Evolutionary conservation across 2,888 invertebrate genomes (phyloP).

Genomic region (Cetonia aurata): DNA sequence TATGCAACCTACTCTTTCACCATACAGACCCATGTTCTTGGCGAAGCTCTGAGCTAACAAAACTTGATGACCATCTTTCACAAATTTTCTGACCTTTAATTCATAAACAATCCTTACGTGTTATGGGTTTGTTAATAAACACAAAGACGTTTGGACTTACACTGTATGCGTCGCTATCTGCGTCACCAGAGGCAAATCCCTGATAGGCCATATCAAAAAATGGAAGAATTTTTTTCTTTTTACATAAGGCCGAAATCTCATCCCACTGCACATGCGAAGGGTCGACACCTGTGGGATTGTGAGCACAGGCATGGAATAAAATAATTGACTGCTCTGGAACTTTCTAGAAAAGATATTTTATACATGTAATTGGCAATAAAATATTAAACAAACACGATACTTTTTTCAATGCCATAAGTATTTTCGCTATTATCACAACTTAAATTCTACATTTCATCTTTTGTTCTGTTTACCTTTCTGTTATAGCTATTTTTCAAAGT

Average conservation of each 20-base stretch:
- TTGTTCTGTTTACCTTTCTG: not conserved
- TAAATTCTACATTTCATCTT: too few species aligned
- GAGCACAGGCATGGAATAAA: slow-evolving; percentile 96
- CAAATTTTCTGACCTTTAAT: slow-evolving; percentile 79
- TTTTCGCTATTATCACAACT: not conserved
- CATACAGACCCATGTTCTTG: slow-evolving; percentile 95
- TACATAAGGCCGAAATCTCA: slow-evolving; percentile 85
- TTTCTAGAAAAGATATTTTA: slow-evolving; percentile 74
- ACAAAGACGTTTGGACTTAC: slow-evolving; percentile 59
- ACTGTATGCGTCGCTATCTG: slow-evolving; percentile 89
- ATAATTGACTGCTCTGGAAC: slow-evolving; percentile 93
- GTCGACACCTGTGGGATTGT: slow-evolving; percentile 98
- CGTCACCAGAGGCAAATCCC: slow-evolving; percentile 92
- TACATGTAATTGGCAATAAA: too few species aligned
- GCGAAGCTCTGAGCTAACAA: slow-evolving; percentile 95
- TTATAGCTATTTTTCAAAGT: too few species aligned
- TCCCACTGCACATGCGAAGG: slow-evolving; percentile 91
- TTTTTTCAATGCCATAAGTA: not conserved
- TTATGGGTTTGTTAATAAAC: not conserved
- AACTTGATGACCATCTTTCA: slow-evolving; percentile 89
- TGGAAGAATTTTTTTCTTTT: slow-evolving; percentile 84
- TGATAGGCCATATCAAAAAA: slow-evolving; percentile 99
- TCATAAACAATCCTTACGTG: not conserved
- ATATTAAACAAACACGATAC: not conserved
- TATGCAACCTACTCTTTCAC: slow-evolving; percentile 95